Conservation (phyloP, 2,797 vertebrate genomes). For the Enteromius argenteus region DNA sequence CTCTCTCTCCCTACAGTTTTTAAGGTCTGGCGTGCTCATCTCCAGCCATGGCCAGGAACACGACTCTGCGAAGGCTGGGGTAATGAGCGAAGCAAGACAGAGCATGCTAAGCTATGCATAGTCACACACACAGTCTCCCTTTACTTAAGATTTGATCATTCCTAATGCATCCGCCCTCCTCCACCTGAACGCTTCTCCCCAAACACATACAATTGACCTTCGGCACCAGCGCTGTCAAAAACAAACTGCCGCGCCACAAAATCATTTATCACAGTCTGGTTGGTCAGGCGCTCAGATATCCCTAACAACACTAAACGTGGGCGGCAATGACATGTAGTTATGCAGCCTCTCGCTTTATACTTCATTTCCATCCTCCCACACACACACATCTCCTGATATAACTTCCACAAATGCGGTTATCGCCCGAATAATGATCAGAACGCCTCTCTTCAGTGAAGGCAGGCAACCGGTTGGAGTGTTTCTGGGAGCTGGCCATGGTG, state of each 20-base stretch:
- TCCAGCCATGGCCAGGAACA: conserved; percentile 47
- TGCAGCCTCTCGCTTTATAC: conserved; percentile 34
- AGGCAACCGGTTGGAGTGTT: conserved; percentile 72
- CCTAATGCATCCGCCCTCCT: conserved; percentile 30
- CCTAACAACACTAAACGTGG: conserved; percentile 19
- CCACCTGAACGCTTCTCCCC: conserved; percentile 49
- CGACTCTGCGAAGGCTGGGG: conserved; percentile 60
- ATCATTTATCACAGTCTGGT: conserved; percentile 59
- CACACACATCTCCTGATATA: neutral
- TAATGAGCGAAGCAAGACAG: conserved; percentile 65
- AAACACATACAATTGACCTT: conserved; percentile 55
- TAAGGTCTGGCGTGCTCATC: neutral
- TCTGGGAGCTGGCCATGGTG: conserved; percentile 73
- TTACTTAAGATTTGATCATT: conserved; percentile 50
- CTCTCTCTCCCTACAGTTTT: conserved; percentile 27
- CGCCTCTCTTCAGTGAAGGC: conserved; percentile 63
- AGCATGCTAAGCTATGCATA: conserved; percentile 71
- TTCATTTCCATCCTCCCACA: conserved; percentile 41
- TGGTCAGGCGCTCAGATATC: conserved; percentile 43
- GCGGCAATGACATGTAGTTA: conserved; percentile 11
- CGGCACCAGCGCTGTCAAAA: conserved; percentile 51
- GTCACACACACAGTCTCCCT: conserved; percentile 62
- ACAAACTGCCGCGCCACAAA: conserved; percentile 39
- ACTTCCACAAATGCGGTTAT: conserved; percentile 1
- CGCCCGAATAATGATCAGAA: conserved; percentile 38